These are phyloP conservation scores for Lepeophtheirus nordmannii DNA, from an alignment of 2,888 invertebrate genomes.

Conservation along the genomic window DNA sequence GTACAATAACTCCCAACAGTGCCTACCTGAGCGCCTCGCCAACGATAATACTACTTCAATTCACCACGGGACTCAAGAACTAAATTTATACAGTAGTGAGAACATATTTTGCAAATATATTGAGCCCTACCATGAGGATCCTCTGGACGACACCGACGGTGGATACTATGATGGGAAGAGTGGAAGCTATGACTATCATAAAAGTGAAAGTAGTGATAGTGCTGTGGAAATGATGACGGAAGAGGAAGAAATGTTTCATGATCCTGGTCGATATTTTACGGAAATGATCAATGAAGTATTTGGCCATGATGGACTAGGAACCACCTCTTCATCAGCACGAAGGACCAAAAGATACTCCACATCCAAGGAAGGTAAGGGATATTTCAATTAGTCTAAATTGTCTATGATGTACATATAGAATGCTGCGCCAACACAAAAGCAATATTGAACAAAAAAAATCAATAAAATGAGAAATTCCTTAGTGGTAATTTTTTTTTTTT, in stretches of 20 bases:
- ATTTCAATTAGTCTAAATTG: no score
- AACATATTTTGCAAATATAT: background rate
- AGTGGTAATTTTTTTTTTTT: no score
- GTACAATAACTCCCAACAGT: background rate
- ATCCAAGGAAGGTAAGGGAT: no score
- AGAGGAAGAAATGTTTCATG: background rate
- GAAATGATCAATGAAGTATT: slow-evolving; percentile 1
- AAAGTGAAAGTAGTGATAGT: background rate
- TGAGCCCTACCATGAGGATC: background rate
- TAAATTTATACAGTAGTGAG: background rate
- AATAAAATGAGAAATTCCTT: no score
- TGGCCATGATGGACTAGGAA: background rate
- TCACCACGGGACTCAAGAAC: background rate
- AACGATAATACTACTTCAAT: background rate
- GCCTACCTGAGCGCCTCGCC: background rate
- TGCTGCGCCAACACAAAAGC: no score
- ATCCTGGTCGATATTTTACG: background rate
- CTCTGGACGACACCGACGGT: background rate
- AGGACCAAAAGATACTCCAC: no score
- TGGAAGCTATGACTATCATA: background rate
- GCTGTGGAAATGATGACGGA: background rate
- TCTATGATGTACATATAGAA: no score
- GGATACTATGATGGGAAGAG: background rate
- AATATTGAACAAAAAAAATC: no score
- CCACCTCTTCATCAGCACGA: no score